A percentile compares a stretch with the other conserved stretches of the same genome.
phyloP scores from a whole-genome alignment of 1,140 invertebrate species.

The Cydia splendana region DNA sequence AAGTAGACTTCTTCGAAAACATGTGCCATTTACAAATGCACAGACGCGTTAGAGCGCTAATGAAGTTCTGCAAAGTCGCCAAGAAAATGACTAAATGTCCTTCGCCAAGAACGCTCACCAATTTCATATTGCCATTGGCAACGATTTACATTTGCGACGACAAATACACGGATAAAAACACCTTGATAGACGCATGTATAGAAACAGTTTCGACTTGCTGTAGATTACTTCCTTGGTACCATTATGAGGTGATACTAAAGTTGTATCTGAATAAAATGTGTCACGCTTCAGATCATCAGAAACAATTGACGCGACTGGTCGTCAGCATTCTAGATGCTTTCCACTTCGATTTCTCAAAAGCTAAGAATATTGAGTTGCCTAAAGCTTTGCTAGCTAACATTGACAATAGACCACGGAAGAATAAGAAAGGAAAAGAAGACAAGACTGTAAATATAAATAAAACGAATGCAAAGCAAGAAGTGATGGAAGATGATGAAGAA shows the following conservation, averaged over 20 bases:
- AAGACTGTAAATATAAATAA: slow-evolving; percentile 42
- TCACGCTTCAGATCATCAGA: slow-evolving; percentile 86
- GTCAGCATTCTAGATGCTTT: slow-evolving; percentile 93
- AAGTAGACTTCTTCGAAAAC: slow-evolving; percentile 97
- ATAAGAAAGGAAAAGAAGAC: slow-evolving; percentile 34
- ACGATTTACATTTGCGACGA: slow-evolving; percentile 90
- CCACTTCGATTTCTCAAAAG: slow-evolving; percentile 93
- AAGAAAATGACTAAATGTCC: slow-evolving; percentile 81
- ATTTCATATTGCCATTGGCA: slow-evolving; percentile 92
- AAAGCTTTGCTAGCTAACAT: slow-evolving; percentile 60
- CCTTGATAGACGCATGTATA: slow-evolving; percentile 91
- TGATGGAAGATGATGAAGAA: slow-evolving; percentile 45
- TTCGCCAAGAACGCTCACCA: slow-evolving; percentile 86
- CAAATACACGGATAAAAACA: slow-evolving; percentile 87
- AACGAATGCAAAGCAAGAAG: slow-evolving; percentile 35
- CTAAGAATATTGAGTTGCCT: slow-evolving; percentile 70
- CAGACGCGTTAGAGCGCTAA: slow-evolving; percentile 88
- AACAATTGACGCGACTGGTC: slow-evolving; percentile 89
- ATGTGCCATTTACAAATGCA: slow-evolving; percentile 93
- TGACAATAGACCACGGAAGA: slow-evolving; percentile 30
- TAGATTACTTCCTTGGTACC: slow-evolving; percentile 90
- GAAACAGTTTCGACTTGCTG: slow-evolving; percentile 88
- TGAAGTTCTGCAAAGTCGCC: slow-evolving; percentile 83
- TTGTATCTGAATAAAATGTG: slow-evolving; percentile 89
- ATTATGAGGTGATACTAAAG: slow-evolving; percentile 90